These are phyloP conservation scores for Agrotis puta DNA, from an alignment of 2,888 invertebrate genomes.

Conservation along the genomic window DNA sequence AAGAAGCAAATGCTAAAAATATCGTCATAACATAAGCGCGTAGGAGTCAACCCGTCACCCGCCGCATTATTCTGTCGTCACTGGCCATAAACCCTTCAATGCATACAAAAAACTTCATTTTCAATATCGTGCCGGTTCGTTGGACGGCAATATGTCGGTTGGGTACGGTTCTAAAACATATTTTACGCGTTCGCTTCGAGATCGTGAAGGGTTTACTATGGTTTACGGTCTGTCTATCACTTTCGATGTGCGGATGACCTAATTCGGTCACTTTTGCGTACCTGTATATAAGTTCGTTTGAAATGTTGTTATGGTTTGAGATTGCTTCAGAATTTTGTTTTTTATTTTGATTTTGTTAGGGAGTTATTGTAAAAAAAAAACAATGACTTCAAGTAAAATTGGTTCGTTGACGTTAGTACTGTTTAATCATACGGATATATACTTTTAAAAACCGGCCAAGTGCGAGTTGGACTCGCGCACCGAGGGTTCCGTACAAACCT, in stretches of 20 bases:
- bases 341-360: not conserved
- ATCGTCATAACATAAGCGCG: conserved; percentile 54
- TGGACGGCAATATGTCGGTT: conserved; percentile 75
- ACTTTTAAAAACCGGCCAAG: no score
- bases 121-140: conserved; percentile 76
- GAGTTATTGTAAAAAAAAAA: not conserved
- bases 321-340: conserved; percentile 27
- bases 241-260: conserved; percentile 66
- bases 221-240: conserved; percentile 76
- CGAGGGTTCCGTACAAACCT: no score
- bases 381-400: no score
- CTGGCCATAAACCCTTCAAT: conserved; percentile 78
- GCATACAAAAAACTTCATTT: conserved; percentile 85
- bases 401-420: no score
- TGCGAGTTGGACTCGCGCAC: no score
- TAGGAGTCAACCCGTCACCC: conserved; percentile 52
- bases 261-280: conserved; percentile 55
- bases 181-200: conserved; percentile 74
- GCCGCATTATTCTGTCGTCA: conserved; percentile 65
- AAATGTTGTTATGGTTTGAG: conserved; percentile 14
- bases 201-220: conserved; percentile 72
- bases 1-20: conserved; percentile 47
- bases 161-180: conserved; percentile 80
- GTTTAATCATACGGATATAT: no score
- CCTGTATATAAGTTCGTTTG: conserved; percentile 36